Evolutionary conservation across 2,888 invertebrate genomes (phyloP), one percentile per base, ranked within the genome.

Genomic region (Eristalis tenax): DNA sequence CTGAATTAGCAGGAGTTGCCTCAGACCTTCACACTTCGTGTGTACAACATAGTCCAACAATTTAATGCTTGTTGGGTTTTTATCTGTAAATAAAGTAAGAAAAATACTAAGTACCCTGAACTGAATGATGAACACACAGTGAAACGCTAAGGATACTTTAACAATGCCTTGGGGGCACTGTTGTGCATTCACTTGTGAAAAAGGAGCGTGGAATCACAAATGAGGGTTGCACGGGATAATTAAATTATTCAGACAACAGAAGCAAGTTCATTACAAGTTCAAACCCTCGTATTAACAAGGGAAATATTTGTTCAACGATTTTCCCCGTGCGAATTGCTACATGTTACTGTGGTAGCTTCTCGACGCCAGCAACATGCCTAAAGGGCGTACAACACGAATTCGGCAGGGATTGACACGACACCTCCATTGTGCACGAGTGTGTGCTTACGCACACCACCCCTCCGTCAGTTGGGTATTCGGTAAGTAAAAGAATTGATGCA

Each of bases 251-350:
- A 68, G 71, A 73, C 77, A 73, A 77, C 77, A 69, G 73, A 57
- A 73, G 77, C 77, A 83, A 83, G 68, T 83, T 83, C 77, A 77
- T 83, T 83, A 83, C 83, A 83, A 76, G 71, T 76, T 77, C 68
- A 63, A 68, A 40, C 68, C 83, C 77, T 83, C 35, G 77, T 73
- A 73, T 83, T 78, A 71, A 68, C 61, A 68, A 74, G 40, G 40
- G 73, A 77, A 83, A 73, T 77, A 78, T 83, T 83, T 83, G 68
- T 74, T 57, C 68, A 77, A 64, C 68, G 73, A 73, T 63, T 83
- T 77, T 8, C 32, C 63, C 32, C 61, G 28, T 56, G 68, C 57
- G 68, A 73, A 83, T 38, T 78, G 73, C 73, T 80, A 68, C 35
- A 73, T 68, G 59, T 63, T 68, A 4, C 40, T 77, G 73, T 68